Evolutionary conservation across 2,113 vertebrate species (phyloP).

Genomic region (Lagenorhynchus albirostris): DNA sequence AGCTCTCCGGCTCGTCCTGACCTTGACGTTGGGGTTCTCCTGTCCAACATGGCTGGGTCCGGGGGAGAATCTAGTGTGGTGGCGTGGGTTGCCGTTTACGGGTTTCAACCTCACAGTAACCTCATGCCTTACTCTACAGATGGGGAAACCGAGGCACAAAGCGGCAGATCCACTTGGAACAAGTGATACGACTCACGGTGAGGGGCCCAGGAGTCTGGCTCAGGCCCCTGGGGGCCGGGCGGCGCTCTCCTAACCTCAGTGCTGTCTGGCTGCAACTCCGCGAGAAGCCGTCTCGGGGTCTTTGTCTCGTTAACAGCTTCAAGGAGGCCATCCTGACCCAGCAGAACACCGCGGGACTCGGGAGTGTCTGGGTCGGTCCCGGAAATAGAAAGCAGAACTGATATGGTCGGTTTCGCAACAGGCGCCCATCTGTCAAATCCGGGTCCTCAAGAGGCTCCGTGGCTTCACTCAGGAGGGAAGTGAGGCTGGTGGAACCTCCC

Average conservation of each 20-base stretch:
- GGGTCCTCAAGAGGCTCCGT: background rate
- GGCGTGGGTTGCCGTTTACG: background rate
- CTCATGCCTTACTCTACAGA: background rate
- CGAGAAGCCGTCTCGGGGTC: rapidly evolving
- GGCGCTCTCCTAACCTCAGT: too few species aligned
- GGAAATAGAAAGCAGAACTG: conserved; percentile 50
- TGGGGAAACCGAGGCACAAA: background rate
- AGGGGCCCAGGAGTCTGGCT: background rate
- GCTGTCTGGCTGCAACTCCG: rapidly evolving
- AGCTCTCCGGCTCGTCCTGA: background rate
- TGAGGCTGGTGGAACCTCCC: background rate
- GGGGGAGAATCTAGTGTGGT: rapidly evolving
- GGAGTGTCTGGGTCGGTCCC: background rate
- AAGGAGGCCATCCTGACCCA: background rate
- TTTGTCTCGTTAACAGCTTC: background rate
- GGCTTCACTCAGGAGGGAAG: background rate
- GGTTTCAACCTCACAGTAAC: background rate
- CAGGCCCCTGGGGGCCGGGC: rapidly evolving
- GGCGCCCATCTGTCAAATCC: background rate
- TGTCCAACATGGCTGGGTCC: background rate
- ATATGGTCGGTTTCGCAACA: background rate
- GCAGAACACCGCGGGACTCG: background rate
- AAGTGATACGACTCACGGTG: background rate
- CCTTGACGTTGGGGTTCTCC: background rate
- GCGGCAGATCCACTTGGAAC: background rate